Evolutionary conservation across 2,113 vertebrate genomes (phyloP), one percentile per base, ranked within the genome.

Genomic region (Taxidea taxus): DNA sequence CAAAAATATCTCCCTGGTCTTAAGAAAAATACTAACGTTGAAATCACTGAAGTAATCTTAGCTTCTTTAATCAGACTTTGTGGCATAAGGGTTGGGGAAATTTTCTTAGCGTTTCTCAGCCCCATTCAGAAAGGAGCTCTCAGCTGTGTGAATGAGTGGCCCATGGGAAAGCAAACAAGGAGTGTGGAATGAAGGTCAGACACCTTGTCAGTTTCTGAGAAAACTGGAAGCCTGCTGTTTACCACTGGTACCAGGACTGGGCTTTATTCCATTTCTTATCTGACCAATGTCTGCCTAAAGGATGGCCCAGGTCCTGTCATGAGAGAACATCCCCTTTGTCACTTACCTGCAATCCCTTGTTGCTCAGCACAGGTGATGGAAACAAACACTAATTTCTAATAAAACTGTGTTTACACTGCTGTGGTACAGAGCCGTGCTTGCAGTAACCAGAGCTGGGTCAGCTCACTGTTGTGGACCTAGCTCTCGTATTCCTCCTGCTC

Each of bases 361-460:
- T 85, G 82, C n/a, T 91, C 54, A n/a, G 54, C n/a, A 21, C 51
- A 85, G 87, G 54, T 87, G 68, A 95, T 83, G 85, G 81, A 95
- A 95, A 66, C 49, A 97, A 97, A 97, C 96, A 96, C 97, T 98
- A 97, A 96, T 95, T 96, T 98, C 88, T 98, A 98, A 98, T 98
- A 98, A 98, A 98, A 77, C 14, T 62, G 74, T 90, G 42, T 95
- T 95, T 58, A 86, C 27, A 56, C 82, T 77, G 21, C 44, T 54
- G 5, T 84, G 78, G 94, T 74, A 21, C 47, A 39, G 37, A 90
- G 66, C 13, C 2, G 0, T 95, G 83, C 90, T 94, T 93, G 34
- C 49, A 37, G 31, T 56, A 44, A 44, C 54, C 21, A 49, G 3
- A 27, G 27, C 51, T 21, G 44, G 27, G 42, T 66, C 68, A 81